These are phyloP conservation scores for Nephrotoma flavescens DNA, from an alignment of 2,888 invertebrate genomes.

Conservation along the genomic window DNA sequence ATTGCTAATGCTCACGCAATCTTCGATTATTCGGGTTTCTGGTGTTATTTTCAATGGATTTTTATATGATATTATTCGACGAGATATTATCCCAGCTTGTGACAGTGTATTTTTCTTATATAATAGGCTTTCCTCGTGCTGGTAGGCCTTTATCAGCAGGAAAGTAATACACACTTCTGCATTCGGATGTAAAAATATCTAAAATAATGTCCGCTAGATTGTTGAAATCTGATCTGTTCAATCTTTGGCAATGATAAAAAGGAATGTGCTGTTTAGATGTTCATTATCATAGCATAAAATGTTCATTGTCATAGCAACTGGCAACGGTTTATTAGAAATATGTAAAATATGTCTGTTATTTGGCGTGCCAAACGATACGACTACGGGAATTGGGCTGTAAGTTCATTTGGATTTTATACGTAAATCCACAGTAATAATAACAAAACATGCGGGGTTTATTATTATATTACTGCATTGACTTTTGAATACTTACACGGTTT, in stretches of 20 bases:
- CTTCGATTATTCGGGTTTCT: too few species aligned
- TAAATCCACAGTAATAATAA: too few species aligned
- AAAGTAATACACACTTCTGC: neutral
- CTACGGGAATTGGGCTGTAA: too few species aligned
- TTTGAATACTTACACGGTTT: neutral
- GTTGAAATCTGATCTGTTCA: neutral
- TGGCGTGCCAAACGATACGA: too few species aligned
- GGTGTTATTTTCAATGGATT: neutral
- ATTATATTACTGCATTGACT: neutral
- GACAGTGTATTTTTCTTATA: neutral
- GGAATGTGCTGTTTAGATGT: too few species aligned
- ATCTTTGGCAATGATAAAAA: neutral
- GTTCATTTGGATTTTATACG: too few species aligned
- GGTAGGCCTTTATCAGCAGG: neutral
- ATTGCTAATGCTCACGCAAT: too few species aligned
- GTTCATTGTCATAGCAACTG: too few species aligned
- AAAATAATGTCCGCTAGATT: neutral
- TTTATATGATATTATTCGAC: neutral
- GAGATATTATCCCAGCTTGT: neutral
- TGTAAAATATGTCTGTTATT: too few species aligned
- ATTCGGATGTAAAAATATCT: neutral
- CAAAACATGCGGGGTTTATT: too few species aligned
- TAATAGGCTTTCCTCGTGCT: neutral
- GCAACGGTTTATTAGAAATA: too few species aligned
- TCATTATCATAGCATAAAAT: too few species aligned